These are phyloP conservation scores for Ascidia mentula DNA, from an alignment of 23 tunicate species.

Conservation along the genomic window DNA sequence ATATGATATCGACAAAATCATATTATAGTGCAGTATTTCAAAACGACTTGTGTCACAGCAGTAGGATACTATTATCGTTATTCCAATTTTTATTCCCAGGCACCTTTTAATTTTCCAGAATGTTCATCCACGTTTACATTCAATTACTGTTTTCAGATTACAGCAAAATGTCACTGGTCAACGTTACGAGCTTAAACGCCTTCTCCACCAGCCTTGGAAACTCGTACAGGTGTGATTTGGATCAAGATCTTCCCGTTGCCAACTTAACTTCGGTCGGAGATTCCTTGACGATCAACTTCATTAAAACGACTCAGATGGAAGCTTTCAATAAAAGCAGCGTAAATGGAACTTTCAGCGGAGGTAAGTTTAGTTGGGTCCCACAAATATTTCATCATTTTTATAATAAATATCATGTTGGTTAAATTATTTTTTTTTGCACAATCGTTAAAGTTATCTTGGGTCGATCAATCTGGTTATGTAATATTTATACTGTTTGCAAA, in stretches of 20 bases:
- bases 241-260: background rate
- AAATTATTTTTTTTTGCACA: too few species aligned
- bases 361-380: constrained; percentile 18
- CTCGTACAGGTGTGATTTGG: constrained; percentile 41
- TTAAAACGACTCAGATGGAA: constrained; percentile 42
- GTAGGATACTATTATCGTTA: background rate
- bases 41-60: too few species aligned
- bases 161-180: background rate
- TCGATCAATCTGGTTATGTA: too few species aligned
- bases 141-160: constrained; percentile 27
- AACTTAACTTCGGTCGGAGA: background rate
- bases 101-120: too few species aligned
- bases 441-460: too few species aligned
- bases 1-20: too few species aligned
- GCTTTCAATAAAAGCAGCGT: constrained; percentile 43
- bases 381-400: too few species aligned
- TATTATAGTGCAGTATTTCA: too few species aligned
- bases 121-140: too few species aligned
- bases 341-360: constrained; percentile 27
- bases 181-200: background rate
- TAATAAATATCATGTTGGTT: too few species aligned
- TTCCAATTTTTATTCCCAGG: background rate
- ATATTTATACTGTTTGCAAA: too few species aligned
- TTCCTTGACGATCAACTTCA: constrained; percentile 8
- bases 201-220: constrained; percentile 19